Conservation (phyloP, 2,888 invertebrate genomes). For the Anagyrus pseudococci region DNA sequence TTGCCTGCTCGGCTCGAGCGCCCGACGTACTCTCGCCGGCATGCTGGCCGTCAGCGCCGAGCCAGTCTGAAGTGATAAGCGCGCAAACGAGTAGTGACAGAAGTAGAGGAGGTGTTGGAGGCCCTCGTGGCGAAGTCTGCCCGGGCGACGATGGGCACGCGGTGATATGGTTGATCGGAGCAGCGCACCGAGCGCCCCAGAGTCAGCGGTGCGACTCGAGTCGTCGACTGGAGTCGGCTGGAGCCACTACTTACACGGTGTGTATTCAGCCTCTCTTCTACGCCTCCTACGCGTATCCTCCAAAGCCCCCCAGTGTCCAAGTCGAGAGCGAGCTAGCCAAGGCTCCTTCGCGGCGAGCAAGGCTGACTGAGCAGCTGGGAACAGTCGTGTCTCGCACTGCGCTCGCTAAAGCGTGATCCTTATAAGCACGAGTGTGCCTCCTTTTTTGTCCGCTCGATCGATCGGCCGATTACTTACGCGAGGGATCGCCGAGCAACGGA, state of each 20-base stretch:
- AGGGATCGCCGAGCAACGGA: no score
- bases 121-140: no score
- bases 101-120: no score
- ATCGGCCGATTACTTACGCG: no score
- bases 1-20: neutral
- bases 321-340: neutral
- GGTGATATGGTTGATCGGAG: no score
- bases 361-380: no score
- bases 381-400: no score
- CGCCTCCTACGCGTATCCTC: neutral
- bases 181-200: neutral
- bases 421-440: no score
- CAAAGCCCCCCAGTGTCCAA: neutral
- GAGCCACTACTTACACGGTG: conserved; percentile 54
- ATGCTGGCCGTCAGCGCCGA: neutral
- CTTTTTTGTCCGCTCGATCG: no score
- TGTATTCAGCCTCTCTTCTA: conserved; percentile 11
- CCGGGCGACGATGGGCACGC: no score
- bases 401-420: no score
- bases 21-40: neutral
- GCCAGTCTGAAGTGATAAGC: neutral
- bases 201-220: neutral
- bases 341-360: no score
- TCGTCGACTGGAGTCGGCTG: conserved; percentile 29
- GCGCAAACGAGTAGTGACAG: neutral